phyloP scores from a whole-genome alignment of 2,113 vertebrate species.

The Bubo blakistoni region DNA sequence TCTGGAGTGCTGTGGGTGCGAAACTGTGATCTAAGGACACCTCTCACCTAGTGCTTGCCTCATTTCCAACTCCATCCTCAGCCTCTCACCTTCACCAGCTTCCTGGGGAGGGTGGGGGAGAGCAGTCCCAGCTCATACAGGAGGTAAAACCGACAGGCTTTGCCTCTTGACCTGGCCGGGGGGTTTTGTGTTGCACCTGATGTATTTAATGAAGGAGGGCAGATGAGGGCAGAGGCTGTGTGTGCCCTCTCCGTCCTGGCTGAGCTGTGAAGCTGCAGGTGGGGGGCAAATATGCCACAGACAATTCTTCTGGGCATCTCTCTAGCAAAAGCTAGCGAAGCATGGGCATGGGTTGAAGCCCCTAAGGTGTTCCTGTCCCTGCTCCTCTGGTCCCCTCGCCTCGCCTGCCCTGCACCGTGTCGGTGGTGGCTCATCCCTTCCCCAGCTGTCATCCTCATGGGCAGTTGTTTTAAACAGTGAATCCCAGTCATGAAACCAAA shows the following conservation, averaged over 20 bases:
- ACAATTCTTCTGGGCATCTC: neutral
- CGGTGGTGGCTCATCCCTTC: neutral
- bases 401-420: accelerated
- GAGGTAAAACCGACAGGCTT: accelerated
- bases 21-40: slow-evolving; percentile 37
- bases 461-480: neutral
- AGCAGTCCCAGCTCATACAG: accelerated
- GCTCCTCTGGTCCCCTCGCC: neutral
- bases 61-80: neutral
- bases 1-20: accelerated
- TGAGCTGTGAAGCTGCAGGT: neutral
- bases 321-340: neutral
- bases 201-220: neutral
- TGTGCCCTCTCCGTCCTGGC: accelerated
- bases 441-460: neutral
- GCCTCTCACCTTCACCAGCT: neutral
- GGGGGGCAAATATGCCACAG: accelerated
- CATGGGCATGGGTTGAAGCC: accelerated
- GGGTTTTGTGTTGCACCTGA: neutral
- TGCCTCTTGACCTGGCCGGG: neutral
- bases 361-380: neutral
- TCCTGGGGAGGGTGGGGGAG: neutral
- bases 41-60: neutral
- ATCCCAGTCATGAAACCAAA: neutral
- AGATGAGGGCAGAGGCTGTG: neutral